Conservation (phyloP, 2,113 vertebrate species). For the Lipotes vexillifer region DNA sequence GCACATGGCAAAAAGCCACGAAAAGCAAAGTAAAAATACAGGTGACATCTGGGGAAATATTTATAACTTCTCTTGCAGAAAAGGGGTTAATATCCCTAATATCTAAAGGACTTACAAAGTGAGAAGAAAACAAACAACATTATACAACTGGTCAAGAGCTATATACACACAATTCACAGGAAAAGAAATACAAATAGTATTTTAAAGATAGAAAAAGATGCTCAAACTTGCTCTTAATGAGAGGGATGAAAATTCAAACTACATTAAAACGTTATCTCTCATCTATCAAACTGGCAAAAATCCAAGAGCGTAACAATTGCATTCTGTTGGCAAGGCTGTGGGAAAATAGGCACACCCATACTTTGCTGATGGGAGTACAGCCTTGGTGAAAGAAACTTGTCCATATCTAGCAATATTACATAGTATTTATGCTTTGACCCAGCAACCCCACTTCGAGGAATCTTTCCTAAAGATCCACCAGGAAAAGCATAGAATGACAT, state of each 20-base stretch:
- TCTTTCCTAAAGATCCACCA: background rate
- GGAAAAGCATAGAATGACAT: background rate
- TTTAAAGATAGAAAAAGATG: constrained; percentile 7
- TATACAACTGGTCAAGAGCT: background rate
- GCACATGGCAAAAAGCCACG: background rate
- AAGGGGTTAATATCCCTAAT: background rate
- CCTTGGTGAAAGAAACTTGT: background rate
- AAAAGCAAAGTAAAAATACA: background rate
- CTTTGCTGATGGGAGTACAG: background rate
- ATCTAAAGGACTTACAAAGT: background rate
- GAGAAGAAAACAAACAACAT: background rate
- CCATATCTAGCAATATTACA: background rate
- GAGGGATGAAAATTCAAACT: constrained; percentile 21
- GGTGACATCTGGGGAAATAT: background rate
- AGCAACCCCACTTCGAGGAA: background rate
- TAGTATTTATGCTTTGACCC: background rate
- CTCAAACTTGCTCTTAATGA: background rate
- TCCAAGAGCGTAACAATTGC: background rate
- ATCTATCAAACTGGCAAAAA: background rate
- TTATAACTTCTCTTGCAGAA: background rate
- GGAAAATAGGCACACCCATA: background rate
- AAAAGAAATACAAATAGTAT: background rate
- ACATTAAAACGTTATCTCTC: background rate
- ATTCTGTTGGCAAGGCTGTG: background rate
- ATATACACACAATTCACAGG: background rate